Percentiles rank a stretch among this genome's conserved stretches.
phyloP scores from a whole-genome alignment of 2,797 vertebrate species.

The Anguilla obscura region DNA sequence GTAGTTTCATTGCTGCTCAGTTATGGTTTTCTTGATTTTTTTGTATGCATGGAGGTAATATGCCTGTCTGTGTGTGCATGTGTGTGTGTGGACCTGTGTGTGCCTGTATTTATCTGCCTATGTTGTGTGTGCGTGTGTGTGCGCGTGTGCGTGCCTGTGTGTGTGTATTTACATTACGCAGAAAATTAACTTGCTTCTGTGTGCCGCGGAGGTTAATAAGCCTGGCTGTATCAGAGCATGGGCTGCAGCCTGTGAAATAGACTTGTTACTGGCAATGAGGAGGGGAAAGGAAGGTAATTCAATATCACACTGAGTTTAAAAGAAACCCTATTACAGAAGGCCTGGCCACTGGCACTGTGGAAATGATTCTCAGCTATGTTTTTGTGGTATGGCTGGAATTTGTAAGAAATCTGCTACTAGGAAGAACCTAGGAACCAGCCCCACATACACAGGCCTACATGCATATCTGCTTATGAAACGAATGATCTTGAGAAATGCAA shows the following conservation, averaged over 20 bases:
- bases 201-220: constrained; percentile 46
- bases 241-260: constrained; percentile 48
- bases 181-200: constrained; percentile 34
- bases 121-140: not conserved
- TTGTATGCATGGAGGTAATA: not conserved
- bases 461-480: not conserved
- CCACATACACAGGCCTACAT: not conserved
- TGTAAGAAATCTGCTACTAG: too few species aligned
- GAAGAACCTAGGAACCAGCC: not conserved
- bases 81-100: not conserved
- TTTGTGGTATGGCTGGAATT: not conserved
- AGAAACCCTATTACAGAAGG: constrained; percentile 41
- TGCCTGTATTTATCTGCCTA: not conserved
- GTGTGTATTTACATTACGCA: not conserved
- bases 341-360: constrained; percentile 44
- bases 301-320: constrained; percentile 52
- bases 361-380: constrained; percentile 38
- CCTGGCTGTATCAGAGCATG: constrained; percentile 39
- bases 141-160: not conserved
- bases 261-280: constrained; percentile 52
- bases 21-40: not conserved
- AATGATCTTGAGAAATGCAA: not conserved
- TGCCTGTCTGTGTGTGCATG: not conserved
- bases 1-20: not conserved
- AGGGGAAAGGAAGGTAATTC: constrained; percentile 51